Conservation (phyloP, 1,140 invertebrate species). For the Ostrea denselamellosa region DNA sequence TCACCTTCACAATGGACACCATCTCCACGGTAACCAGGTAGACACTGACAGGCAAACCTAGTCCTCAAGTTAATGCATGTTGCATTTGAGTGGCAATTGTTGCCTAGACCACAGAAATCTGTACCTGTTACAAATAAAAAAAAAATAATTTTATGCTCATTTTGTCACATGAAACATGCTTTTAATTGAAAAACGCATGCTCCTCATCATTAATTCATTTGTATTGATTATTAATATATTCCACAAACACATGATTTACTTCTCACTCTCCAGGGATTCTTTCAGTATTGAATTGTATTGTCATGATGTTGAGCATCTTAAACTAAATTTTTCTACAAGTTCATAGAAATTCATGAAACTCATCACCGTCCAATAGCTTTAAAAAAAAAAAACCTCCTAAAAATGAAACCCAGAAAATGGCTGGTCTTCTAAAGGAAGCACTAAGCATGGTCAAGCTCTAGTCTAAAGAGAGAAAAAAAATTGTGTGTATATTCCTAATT, state of each 20-base stretch:
- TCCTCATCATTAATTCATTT: too few relatives aligned
- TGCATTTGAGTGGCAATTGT: slow-evolving; percentile 87
- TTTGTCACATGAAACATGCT: not conserved
- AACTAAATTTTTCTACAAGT: too few relatives aligned
- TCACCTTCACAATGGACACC: slow-evolving; percentile 81
- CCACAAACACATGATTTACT: too few relatives aligned
- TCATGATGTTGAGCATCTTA: too few relatives aligned
- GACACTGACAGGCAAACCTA: slow-evolving; percentile 91
- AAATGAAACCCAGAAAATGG: not conserved
- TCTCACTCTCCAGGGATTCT: too few relatives aligned
- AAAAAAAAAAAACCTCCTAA: too few relatives aligned
- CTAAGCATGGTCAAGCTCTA: not conserved
- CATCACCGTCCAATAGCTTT: too few relatives aligned
- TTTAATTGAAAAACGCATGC: too few relatives aligned
- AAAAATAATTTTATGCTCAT: not conserved
- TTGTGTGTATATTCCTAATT: not conserved
- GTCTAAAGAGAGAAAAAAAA: not conserved
- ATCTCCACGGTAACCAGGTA: slow-evolving; percentile 89
- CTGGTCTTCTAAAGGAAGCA: not conserved
- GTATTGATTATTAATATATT: too few relatives aligned
- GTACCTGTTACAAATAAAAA: slow-evolving; percentile 82
- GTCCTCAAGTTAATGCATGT: slow-evolving; percentile 92
- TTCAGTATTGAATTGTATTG: too few relatives aligned
- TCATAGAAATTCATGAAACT: too few relatives aligned
- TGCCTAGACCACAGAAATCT: slow-evolving; percentile 91